Evolutionary conservation across 2,113 vertebrate species (phyloP), one percentile per base, ranked within the genome.

Genomic region (Meleagris gallopavo): DNA sequence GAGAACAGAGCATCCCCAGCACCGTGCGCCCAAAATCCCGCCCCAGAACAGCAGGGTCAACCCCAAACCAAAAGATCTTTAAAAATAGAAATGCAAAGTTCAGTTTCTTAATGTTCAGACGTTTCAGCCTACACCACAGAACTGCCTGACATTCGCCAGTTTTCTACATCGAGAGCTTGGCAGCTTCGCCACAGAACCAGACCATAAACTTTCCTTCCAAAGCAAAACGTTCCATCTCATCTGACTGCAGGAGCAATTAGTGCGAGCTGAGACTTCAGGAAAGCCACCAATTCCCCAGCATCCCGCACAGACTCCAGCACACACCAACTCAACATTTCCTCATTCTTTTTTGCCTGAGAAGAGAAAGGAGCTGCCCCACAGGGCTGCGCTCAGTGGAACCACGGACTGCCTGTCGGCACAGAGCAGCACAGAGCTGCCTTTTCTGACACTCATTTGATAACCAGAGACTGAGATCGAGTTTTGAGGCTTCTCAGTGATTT

Each of bases 21-120:
- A 0, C 6, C 41, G 1, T 1, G 3, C n/a, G 14, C 54, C 6
- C 2, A 52, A 20, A 54, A 34, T 15, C 60, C 48, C 4, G 0
- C 34, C 13, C 72, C 3, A 0, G 18, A 5, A 36, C 2, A 29
- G 36, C 0, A 1, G 40, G 40, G 27, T 25, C 55, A 43, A 40
- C 32, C 20, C 7, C 8, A 64, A 76, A 55, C 30, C 60, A 17
- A 3, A 34, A 30, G 34, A 38, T 41, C 30, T 40, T n/a, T 29
- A 36, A 77, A 60, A 93, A 60, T 0, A 36, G 76, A 46, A 84
- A 32, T 10, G 16, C 6, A 36, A 57, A 11, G 25, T 76, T 62
- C 0, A 29, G 6, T 34, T 38, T 79, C 48, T 32, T 54, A 10
- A 11, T 29, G 38, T 79, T 14, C 22, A 18, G 11, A 1, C 21